Percentiles rank a stretch among this genome's conserved stretches.
phyloP scores from a whole-genome alignment of 2,113 vertebrate species.

The Macaca fascicularis region T2T-MFA8v1.1 NC_088380.1:75524001-75524500 shows the following conservation, averaged over 20 bases:
- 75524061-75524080: conserved; percentile 55
- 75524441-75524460: too few species aligned
- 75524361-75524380: too few species aligned
- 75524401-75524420: too few species aligned
- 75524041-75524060: conserved; percentile 14
- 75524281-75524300: conserved; percentile 24
- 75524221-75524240: conserved; percentile 78
- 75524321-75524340: too few species aligned
- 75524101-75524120: not conserved
- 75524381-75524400: too few species aligned
- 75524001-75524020: conserved; percentile 65
- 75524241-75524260: conserved; percentile 86
- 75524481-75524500: too few species aligned
- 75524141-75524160: conserved; percentile 50
- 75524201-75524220: conserved; percentile 80
- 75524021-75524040: conserved; percentile 22
- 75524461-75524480: too few species aligned
- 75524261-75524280: conserved; percentile 81
- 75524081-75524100: conserved; percentile 53
- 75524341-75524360: too few species aligned
- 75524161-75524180: conserved; percentile 67
- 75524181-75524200: conserved; percentile 50
- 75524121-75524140: conserved; percentile 57
- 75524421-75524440: too few species aligned
- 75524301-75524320: not conserved